phyloP scores from a whole-genome alignment of 2,113 vertebrate genomes.

The Neolamprologus caudopunctatus region DNA sequence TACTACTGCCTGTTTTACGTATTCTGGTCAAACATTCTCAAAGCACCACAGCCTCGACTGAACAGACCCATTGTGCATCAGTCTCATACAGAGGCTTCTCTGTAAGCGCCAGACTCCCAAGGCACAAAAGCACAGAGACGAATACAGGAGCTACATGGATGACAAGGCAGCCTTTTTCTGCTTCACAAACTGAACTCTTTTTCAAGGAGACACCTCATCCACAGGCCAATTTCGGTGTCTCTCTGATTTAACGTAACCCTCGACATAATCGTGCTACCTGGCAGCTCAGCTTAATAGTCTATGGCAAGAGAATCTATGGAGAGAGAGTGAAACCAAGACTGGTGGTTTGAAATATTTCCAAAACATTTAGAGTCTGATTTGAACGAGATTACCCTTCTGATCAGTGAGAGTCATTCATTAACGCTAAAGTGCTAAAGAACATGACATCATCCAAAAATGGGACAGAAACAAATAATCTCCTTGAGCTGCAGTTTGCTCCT shows the following conservation, averaged over 20 bases:
- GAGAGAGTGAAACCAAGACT: neutral
- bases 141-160: slow-evolving; percentile 12
- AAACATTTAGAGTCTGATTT: neutral
- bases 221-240: neutral
- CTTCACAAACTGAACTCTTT: slow-evolving; percentile 25
- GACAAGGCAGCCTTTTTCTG: slow-evolving; percentile 52
- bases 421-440: neutral
- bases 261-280: neutral
- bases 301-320: neutral
- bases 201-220: slow-evolving; percentile 14
- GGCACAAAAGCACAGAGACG: neutral
- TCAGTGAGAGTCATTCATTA: neutral
- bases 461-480: neutral
- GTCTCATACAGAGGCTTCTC: slow-evolving; percentile 38
- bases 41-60: slow-evolving; percentile 4
- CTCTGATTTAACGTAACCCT: neutral
- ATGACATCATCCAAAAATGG: neutral
- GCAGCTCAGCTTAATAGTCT: neutral
- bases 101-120: slow-evolving; percentile 9
- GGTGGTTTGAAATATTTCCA: neutral
- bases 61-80: slow-evolving; percentile 50
- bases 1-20: neutral
- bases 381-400: neutral
- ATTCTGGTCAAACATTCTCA: slow-evolving; percentile 2
- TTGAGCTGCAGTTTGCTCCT: neutral